Conservation (phyloP, 2,797 vertebrate species). For the Phoeniculus purpureus region DNA sequence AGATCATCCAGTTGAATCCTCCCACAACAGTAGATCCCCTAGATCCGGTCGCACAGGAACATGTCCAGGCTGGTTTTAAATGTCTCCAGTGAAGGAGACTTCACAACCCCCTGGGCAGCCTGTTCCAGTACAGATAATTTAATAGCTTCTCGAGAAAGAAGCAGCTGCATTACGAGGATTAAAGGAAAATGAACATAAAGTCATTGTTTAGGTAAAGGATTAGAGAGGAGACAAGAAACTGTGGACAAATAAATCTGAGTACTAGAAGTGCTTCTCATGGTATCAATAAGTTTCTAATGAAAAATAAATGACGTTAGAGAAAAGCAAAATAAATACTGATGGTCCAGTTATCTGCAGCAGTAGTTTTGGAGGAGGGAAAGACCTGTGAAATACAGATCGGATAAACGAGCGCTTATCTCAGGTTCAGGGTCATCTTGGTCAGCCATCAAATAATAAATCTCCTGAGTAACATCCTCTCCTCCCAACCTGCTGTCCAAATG, state of each 20-base stretch:
- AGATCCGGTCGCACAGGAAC: too few relatives aligned
- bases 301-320: constrained; percentile 29
- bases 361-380: neutral
- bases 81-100: too few relatives aligned
- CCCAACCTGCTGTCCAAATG: neutral
- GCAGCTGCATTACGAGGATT: neutral
- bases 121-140: neutral
- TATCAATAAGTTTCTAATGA: constrained; percentile 17
- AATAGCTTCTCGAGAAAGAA: neutral
- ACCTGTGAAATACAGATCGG: neutral
- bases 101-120: neutral
- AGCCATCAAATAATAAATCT: constrained; percentile 16
- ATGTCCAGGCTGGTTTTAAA: too few relatives aligned
- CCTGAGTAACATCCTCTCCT: neutral
- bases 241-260: constrained; percentile 9
- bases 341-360: neutral
- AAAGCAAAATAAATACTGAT: constrained; percentile 28
- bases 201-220: constrained; percentile 35
- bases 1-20: too few relatives aligned
- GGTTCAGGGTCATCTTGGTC: neutral
- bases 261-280: neutral
- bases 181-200: constrained; percentile 8
- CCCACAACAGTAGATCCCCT: too few relatives aligned
- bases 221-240: constrained; percentile 26
- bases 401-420: neutral